Evolutionary conservation across 2,113 vertebrate species (phyloP).

Genomic region (Myiozetetes cayanensis): DNA sequence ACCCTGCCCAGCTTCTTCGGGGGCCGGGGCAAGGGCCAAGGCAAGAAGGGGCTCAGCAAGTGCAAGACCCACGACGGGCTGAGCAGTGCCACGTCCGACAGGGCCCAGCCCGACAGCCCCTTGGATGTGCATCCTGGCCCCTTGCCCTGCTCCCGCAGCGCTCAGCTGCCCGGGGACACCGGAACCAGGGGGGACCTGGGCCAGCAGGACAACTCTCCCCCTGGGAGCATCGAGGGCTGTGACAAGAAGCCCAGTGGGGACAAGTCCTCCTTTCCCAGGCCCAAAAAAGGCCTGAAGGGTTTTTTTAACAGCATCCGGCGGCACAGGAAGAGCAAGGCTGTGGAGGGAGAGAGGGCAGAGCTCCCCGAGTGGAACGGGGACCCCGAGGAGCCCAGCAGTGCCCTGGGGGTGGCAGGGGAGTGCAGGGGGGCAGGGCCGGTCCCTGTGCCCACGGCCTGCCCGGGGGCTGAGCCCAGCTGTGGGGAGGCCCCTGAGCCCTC

Average conservation of each 20-base stretch:
- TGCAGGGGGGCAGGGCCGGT: not conserved
- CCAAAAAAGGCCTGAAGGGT: constrained; percentile 88
- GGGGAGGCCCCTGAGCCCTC: not conserved
- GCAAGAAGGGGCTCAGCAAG: constrained; percentile 87
- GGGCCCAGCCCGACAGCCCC: not conserved
- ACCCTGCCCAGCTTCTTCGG: constrained; percentile 93
- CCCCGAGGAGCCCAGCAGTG: constrained; percentile 50
- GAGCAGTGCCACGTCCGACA: constrained; percentile 72
- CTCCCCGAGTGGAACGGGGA: constrained; percentile 9
- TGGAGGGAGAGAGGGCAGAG: constrained; percentile 76
- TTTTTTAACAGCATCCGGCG: constrained; percentile 92
- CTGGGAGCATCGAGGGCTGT: constrained; percentile 58
- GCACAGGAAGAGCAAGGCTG: constrained; percentile 83
- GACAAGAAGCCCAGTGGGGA: constrained; percentile 78
- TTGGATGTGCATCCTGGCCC: not conserved
- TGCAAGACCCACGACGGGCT: constrained; percentile 91
- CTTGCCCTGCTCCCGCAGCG: constrained; percentile 71
- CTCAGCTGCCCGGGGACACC: constrained; percentile 48
- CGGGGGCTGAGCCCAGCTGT: not conserved
- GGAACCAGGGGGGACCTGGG: constrained; percentile 9
- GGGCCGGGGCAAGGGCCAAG: constrained; percentile 81
- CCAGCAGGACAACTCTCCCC: constrained; percentile 59
- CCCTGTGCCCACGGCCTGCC: not conserved
- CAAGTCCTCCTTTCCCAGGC: constrained; percentile 76
- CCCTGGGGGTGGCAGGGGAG: not conserved